A percentile compares a stretch with the other conserved stretches of the same genome.
Conservation (phyloP, 2,797 vertebrate genomes). For the Eulemur rubriventer region DNA sequence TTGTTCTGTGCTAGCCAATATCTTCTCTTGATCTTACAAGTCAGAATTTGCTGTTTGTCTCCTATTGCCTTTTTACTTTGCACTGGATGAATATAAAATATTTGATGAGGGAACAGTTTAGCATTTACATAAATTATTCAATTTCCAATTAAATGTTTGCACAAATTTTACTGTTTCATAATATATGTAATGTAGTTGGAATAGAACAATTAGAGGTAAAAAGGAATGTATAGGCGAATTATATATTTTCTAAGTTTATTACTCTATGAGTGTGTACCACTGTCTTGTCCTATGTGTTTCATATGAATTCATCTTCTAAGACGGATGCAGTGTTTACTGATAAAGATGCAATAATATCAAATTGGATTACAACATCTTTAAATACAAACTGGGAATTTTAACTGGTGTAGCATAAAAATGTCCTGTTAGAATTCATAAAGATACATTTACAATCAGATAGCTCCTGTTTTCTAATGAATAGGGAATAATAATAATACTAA, state of each 20-base stretch:
- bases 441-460: not conserved
- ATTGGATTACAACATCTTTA: not conserved
- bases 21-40: not conserved
- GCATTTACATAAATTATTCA: not conserved
- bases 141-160: conserved; percentile 38
- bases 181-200: not conserved
- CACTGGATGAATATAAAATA: not conserved
- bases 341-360: not conserved
- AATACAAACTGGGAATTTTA: not conserved
- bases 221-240: not conserved
- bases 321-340: not conserved
- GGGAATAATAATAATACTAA: not conserved
- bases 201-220: not conserved
- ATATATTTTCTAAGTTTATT: not conserved
- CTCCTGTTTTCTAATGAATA: conserved; percentile 26
- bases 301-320: not conserved
- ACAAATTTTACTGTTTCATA: not conserved
- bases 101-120: not conserved
- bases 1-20: not conserved
- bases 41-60: not conserved
- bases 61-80: not conserved
- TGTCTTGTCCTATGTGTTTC: not conserved
- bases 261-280: not conserved
- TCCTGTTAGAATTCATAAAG: not conserved
- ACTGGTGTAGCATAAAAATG: not conserved